Evolutionary conservation across 2,113 vertebrate species (phyloP).

Genomic region (Tauraco erythrolophus): DNA sequence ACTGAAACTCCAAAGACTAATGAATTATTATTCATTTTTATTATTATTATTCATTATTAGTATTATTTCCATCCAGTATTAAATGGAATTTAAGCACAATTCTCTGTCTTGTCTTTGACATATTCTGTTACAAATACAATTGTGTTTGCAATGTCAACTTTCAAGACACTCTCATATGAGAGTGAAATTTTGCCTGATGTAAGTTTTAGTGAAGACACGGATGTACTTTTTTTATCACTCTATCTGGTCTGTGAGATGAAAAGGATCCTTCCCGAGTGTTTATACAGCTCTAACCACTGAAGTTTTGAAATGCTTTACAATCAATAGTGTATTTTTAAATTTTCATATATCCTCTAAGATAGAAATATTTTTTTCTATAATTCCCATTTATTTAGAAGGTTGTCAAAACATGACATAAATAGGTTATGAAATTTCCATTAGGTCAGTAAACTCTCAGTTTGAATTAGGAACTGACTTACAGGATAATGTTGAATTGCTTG

Average conservation of each 20-base stretch:
- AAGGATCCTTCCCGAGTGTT: not conserved
- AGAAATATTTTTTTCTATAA: not conserved
- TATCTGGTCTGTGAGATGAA: not conserved
- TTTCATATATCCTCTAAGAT: not conserved
- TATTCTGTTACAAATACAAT: not conserved
- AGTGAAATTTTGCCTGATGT: not conserved
- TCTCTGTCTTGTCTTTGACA: not conserved
- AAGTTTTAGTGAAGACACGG: not conserved
- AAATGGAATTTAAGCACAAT: not conserved
- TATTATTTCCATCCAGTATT: not conserved
- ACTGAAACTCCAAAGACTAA: not conserved
- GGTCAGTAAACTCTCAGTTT: not conserved
- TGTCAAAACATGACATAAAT: not conserved
- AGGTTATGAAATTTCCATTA: not conserved
- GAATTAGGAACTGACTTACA: not conserved
- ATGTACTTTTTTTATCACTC: not conserved
- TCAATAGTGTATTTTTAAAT: not conserved
- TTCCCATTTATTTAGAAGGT: not conserved
- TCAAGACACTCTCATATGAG: not conserved
- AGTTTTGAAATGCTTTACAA: not conserved
- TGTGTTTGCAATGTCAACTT: not conserved
- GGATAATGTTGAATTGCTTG: not conserved
- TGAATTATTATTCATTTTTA: no score
- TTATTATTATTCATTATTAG: no score
- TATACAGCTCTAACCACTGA: not conserved